Conservation (phyloP, 2,113 vertebrate genomes). For the Sinosuthora webbiana region DNA sequence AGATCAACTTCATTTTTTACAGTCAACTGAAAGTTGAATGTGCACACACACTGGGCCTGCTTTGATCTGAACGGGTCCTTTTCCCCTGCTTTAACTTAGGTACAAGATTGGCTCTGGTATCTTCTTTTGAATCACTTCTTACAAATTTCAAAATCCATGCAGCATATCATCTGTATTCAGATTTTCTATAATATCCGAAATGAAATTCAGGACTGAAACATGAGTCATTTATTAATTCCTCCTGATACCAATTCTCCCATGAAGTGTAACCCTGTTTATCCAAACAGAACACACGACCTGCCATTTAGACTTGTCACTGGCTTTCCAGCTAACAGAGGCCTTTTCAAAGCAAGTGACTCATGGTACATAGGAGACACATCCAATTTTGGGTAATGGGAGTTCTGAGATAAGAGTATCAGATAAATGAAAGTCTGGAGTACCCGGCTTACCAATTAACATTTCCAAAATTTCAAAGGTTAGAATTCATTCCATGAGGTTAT, state of each 20-base stretch:
- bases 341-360: slow-evolving; percentile 29
- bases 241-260: neutral
- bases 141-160: neutral
- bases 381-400: neutral
- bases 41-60: fast-evolving
- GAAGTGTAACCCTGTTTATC: neutral
- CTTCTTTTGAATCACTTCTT: neutral
- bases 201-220: neutral
- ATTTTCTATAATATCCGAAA: slow-evolving; percentile 7
- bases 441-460: slow-evolving; percentile 24
- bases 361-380: neutral
- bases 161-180: neutral
- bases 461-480: slow-evolving; percentile 17
- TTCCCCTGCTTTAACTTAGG: neutral
- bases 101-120: neutral
- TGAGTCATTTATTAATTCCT: neutral
- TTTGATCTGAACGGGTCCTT: neutral
- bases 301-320: neutral
- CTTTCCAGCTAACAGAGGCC: neutral
- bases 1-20: neutral
- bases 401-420: neutral
- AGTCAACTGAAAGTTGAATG: neutral
- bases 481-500: neutral
- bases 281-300: neutral
- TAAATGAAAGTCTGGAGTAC: neutral